Evolutionary conservation across 2,888 invertebrate species (phyloP), one percentile per base, ranked within the genome.

Genomic region (Caenorhabditis japonica): DNA sequence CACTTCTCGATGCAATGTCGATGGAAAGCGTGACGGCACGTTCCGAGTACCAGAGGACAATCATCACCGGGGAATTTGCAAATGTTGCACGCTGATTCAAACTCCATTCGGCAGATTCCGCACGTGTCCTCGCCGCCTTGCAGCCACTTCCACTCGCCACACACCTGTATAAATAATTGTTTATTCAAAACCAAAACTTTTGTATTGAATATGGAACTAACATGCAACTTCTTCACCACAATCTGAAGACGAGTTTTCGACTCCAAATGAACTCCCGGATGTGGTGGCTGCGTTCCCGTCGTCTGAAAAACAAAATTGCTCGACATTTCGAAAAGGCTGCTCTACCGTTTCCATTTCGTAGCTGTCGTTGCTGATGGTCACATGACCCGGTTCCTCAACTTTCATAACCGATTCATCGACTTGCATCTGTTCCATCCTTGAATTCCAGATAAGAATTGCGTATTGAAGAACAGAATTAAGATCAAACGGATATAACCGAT

Each of bases 1-100:
- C 99, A 99, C 91, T 97, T 97, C 88, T 95, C 94, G 87, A 99
- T 99, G 90, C 99, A 99, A 89, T 99, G 99, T 90, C 97, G 96
- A 89, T 99, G 99, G 90, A 99, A 99, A 90, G 97, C 97, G 90
- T 99, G 99, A 8, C 95, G 94, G 89, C 99, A 99, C 87, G 94
- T 93, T 72, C 99, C 97, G 95, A 83, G 47, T 7, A 81, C 84
- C 36, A 85, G 51, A 5, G 85, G 85, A 53, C 85, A 85, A 21
- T 81, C 82, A 58, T 85, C 85, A n/a, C 85, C 85, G 1, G 85
- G 85, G 47, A 83, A 76, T 44, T 76, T 77, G 75, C 85, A 85
- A 27, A 79, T 75, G 38, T 80, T 80, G 60, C 85, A 85, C 30
- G 84, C 84, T 7, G 84, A 95, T 89, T 99, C 97, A 90, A 99